A percentile compares a stretch with the other conserved stretches of the same genome.
These are phyloP conservation scores for Prorops nasuta DNA, from an alignment of 1,140 invertebrate genomes.

Conservation along the genomic window DNA sequence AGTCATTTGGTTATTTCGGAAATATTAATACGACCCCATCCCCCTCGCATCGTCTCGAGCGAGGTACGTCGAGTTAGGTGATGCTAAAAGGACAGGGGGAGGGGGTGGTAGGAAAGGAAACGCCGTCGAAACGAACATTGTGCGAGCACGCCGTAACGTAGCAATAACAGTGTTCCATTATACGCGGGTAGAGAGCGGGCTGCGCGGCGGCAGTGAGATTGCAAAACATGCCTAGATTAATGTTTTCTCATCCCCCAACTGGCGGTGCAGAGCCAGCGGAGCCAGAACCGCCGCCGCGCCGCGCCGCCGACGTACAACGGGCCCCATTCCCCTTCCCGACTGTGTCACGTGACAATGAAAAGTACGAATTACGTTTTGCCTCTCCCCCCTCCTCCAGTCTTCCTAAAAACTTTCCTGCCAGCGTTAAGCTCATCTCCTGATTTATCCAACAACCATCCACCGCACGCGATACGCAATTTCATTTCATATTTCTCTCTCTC, in stretches of 20 bases:
- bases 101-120: no score
- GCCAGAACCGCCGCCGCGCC: background rate
- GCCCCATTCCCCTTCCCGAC: slow-evolving; percentile 23
- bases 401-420: background rate
- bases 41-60: no score
- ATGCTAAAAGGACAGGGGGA: no score
- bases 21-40: no score
- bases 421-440: no score
- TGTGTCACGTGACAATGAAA: slow-evolving; percentile 45
- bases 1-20: no score
- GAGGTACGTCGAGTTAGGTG: no score
- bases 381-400: slow-evolving; percentile 13
- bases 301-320: no score
- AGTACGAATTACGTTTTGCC: slow-evolving; percentile 47
- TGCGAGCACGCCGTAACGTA: slow-evolving; percentile 49
- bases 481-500: background rate
- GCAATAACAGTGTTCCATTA: slow-evolving; percentile 55
- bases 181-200: slow-evolving; percentile 42
- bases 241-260: slow-evolving; percentile 52
- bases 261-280: background rate
- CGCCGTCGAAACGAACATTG: slow-evolving; percentile 42
- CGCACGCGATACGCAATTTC: background rate
- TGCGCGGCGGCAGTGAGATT: slow-evolving; percentile 51
- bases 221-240: slow-evolving; percentile 58
- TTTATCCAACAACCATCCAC: no score